Evolutionary conservation across 2,888 invertebrate genomes (phyloP).

Genomic region (Lasiommata megera): DNA sequence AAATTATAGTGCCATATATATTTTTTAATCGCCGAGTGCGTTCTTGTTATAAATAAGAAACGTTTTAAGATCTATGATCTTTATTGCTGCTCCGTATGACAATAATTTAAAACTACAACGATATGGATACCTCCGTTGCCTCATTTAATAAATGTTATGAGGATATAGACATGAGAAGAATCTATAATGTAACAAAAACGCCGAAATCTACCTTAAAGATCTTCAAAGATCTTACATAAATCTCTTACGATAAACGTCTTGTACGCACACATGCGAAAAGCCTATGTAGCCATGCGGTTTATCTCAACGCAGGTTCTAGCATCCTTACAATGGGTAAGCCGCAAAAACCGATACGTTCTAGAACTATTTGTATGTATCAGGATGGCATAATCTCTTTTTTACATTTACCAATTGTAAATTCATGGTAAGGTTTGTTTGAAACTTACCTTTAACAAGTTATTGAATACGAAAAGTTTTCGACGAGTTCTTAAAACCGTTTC

Average conservation of each 20-base stretch:
- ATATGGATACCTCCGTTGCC: no score
- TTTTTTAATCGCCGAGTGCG: no score
- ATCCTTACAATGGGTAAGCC: slow-evolving; percentile 24
- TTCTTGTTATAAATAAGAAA: no score
- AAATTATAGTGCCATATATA: no score
- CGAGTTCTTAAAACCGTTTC: not conserved
- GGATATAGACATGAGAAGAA: not conserved
- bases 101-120: no score
- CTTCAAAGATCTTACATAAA: slow-evolving; percentile 12
- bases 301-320: slow-evolving; percentile 21
- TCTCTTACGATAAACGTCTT: slow-evolving; percentile 18
- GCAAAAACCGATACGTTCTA: slow-evolving; percentile 37
- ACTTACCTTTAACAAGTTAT: not conserved
- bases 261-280: slow-evolving; percentile 15
- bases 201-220: slow-evolving; percentile 4
- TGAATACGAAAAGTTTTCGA: not conserved
- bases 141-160: no score
- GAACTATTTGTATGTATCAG: slow-evolving; percentile 34
- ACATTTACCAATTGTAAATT: slow-evolving; percentile 6
- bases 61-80: no score
- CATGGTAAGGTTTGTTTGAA: slow-evolving; percentile 1
- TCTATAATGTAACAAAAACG: slow-evolving; percentile 4
- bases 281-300: slow-evolving; percentile 21
- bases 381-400: slow-evolving; percentile 47
- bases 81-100: no score